A percentile compares a stretch with the other conserved stretches of the same genome.
Conservation (phyloP, 1,140 invertebrate species). For the Arctopsyche grandis region DNA sequence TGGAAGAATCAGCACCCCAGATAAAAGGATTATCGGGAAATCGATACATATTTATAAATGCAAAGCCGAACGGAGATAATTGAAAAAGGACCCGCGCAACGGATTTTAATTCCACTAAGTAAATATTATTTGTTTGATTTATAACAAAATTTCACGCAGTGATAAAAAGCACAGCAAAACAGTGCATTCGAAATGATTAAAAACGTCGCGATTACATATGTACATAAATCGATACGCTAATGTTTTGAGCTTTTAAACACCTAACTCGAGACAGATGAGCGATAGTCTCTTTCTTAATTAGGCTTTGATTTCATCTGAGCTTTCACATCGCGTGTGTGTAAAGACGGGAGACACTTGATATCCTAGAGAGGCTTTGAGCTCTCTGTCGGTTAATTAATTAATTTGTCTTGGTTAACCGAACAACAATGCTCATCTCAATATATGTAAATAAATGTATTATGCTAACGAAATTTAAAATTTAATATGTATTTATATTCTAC, state of each 20-base stretch:
- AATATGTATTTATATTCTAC: no score
- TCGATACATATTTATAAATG: slow-evolving; percentile 39
- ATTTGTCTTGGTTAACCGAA: neutral
- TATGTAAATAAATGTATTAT: no score
- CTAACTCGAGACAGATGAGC: neutral
- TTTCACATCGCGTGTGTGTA: neutral
- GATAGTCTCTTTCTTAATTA: slow-evolving; percentile 26
- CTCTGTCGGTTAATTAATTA: slow-evolving; percentile 7
- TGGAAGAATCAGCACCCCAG: slow-evolving; percentile 27
- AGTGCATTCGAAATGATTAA: neutral
- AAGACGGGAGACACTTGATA: slow-evolving; percentile 10
- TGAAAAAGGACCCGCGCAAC: neutral
- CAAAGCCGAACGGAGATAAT: slow-evolving; percentile 24
- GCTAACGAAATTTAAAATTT: no score
- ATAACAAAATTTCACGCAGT: neutral
- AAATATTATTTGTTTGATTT: neutral
- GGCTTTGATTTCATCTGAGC: slow-evolving; percentile 11
- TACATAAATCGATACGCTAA: neutral
- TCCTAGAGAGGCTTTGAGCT: neutral
- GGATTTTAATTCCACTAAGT: neutral
- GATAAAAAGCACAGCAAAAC: neutral
- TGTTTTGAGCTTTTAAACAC: slow-evolving; percentile 1
- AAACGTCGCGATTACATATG: neutral
- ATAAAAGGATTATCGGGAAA: slow-evolving; percentile 16
- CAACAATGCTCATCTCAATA: no score